Base-by-base conservation (phyloP, 2,113 vertebrate species). In the Cathartes aura region DNA sequence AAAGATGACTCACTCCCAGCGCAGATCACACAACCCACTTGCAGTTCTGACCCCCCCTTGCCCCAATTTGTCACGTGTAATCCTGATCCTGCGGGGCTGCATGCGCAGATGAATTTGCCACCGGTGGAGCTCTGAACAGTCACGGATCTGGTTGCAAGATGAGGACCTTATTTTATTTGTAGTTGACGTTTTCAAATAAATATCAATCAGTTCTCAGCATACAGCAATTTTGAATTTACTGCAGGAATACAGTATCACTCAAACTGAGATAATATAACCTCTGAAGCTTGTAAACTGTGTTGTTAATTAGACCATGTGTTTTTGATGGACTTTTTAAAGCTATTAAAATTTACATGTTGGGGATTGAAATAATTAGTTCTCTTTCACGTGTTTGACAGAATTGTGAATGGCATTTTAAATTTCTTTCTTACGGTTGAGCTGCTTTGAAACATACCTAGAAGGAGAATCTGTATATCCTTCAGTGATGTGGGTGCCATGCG, bases 251-350 rank as follows among this genome's bases (percentile, higher is more conserved):
- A 58, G 70, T 85, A 87, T 97, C 76, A 50, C 53, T 91, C 78
- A 94, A 80, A 91, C 48, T 55, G 62, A 91, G 87, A 83, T 92
- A 96, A 73, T 93, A 30, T 50, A 91, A 91, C 45, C 29, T 62
- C 62, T 91, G 78, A 89, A 95, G 87, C 87, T 93, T 94, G 71
- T 96, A 85, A 95, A 90, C 62, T 58, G 17, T 96, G 59, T 80
- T 85, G 73, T 95, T 96, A 93, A 88, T 97, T 95, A 97, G 87
- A 70, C 81, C 58, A 73, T 94, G 91, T 94, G 84, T 79, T 94
- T 94, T 86, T 96, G 62, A 90, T 94, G 94, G 94, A 83, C 89
- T 93, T 97, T 67, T 88, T 50, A 90, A 91, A 94, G 87, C 62
- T 91, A 87, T 88, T 96, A 91, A 91, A 95, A 94, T 93, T 76